Evolutionary conservation across 1,140 invertebrate species (phyloP).

Genomic region (Lasaia peninsularis): DNA sequence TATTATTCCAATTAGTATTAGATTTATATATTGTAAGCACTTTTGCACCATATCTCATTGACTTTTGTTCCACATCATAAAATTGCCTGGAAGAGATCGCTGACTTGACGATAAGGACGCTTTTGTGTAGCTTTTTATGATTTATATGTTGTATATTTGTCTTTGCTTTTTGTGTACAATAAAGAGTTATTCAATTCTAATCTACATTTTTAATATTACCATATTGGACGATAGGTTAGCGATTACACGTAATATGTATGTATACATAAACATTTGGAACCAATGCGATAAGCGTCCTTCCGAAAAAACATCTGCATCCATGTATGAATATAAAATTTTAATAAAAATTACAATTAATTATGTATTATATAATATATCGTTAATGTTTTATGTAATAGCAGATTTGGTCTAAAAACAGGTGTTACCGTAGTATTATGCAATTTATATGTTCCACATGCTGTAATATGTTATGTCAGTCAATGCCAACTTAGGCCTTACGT

Average conservation of each 20-base stretch:
- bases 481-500: not conserved
- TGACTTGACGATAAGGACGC: no score
- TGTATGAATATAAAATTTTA: not conserved
- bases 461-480: constrained; percentile 6
- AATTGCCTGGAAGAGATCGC: no score
- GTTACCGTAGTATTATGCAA: not conserved
- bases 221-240: no score
- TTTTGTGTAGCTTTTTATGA: no score
- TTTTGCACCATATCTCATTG: no score
- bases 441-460: not conserved
- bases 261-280: not conserved
- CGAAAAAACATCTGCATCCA: not conserved
- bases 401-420: not conserved
- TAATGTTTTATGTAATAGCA: constrained; percentile 7
- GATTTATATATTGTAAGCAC: no score
- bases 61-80: no score
- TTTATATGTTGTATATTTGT: not conserved
- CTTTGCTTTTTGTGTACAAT: no score
- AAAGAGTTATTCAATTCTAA: no score
- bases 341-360: not conserved
- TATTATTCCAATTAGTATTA: no score
- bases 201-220: no score
- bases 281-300: not conserved
- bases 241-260: not conserved
- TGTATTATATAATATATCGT: not conserved